Evolutionary conservation across 2,888 invertebrate species (phyloP), one percentile per base, ranked within the genome.

Genomic region (Panzeria rudis): DNA sequence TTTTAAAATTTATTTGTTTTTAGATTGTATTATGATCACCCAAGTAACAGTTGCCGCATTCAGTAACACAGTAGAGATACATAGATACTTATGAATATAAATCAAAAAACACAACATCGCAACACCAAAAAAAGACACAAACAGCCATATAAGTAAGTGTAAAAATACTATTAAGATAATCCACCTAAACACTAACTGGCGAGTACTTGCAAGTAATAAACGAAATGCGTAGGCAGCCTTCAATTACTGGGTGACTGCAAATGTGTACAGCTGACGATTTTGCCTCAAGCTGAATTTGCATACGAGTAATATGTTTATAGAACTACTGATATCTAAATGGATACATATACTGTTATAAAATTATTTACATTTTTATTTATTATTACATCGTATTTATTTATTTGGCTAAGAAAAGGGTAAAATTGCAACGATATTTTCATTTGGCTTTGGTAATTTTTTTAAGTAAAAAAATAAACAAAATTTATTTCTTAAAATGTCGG

Each of bases 221-320:
- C 61, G 59, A 50, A 78, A 61, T 71, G 78, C 71, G 78, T 79
- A 79, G 78, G 78, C 78, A 71, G 71, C 78, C 32, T 41, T 79
- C 71, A 79, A 71, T 79, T 79, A 62, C 71, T n/a, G 44, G 32
- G 11, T 29, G 41, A 61, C 50, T 59, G 69, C 52, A 69, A 62
- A 62, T 50, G 41, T 79, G 41, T 79, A 71, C 78, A 79, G 77
- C 77, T 79, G 78, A 79, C 69, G 61, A 71, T 71, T 62, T 71
- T 38, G 52, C 78, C 71, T 41, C 32, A 23, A 23, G 78, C 52
- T 4, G 41, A 15, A 54, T 44, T 71, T 71, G 50, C 71, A 62
- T 71, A 9, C 62, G 62, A 29, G 61, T 78, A 50, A 52, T 62
- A 25, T 68, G 41, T 62, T 79, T 62, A 79, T 20, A 62, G 61